Base-by-base conservation (phyloP, 2,888 invertebrate genomes). In the Drosophila picticornis region DNA sequence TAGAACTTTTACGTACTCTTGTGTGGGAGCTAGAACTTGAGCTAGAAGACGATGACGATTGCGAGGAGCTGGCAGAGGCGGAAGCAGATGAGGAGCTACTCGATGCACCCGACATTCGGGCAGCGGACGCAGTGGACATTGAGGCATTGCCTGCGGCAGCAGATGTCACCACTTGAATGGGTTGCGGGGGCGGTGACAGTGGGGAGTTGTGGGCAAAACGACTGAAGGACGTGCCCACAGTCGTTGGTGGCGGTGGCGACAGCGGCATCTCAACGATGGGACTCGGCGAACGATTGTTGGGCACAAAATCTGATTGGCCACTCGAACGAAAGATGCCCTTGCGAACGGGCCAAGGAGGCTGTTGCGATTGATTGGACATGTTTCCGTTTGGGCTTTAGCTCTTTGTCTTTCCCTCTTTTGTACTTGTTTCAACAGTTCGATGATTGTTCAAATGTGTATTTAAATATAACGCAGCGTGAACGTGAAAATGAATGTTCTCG, bases 311-410 rank as follows among this genome's bases (percentile, higher is more conserved):
- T 40, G 94, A 94, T 77, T 92, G 93, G 5, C 92, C 93, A 75
- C 88, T 93, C 75, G 94, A 94, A 50, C 94, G 94, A 78, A 94
- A 94, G 72, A 94, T 93, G 62, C 95, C 95, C 88, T 95, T 95
- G 89, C 94, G 95, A 84, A 96, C 95, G 79, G 96, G 96, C 96
- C 96, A 96, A 92, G 96, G 96, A 88, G 95, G 96, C 92, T 95
- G 95, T 90, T 81, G 67, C 29, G 34, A 10, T 31, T 22, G 52
- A 50, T 94, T 94, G 90, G 94, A 94, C 92, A 92, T 91, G 52
- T 5, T 72, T 40, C 5, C 40, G 38, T 36, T 55, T 16, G 6
- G 4, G 9, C 13, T 25, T 16, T 27, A 29, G 13, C 3, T n/a
- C 31, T 27, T n/a, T n/a, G 5, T 27, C 29, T 57, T 31, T 31